Conservation (phyloP, 2,113 vertebrate genomes). For the Cettia cetti region DNA sequence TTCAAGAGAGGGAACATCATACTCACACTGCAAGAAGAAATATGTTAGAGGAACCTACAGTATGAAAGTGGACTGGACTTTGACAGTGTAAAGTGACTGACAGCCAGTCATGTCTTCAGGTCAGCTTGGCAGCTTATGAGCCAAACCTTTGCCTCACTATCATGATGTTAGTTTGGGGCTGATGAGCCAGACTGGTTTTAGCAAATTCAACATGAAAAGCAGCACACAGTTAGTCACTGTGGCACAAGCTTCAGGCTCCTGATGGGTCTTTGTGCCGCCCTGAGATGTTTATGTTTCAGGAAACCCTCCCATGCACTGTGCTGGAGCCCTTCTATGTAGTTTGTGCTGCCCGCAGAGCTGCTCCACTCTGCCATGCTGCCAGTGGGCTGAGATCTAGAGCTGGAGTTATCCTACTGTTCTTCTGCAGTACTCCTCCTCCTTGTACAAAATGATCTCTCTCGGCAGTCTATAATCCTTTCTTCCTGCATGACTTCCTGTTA, state of each 20-base stretch:
- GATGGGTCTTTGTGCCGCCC: not conserved
- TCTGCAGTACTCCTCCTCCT: not conserved
- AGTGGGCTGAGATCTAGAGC: not conserved
- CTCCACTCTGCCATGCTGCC: accelerated
- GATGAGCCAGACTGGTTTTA: not conserved
- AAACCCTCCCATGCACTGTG: accelerated
- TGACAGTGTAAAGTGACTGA: not conserved
- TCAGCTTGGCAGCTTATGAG: not conserved
- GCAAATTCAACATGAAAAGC: not conserved
- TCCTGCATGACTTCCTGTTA: not conserved
- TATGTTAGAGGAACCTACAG: too few relatives aligned
- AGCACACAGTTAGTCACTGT: not conserved
- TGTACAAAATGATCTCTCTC: not conserved
- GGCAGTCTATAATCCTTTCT: not conserved
- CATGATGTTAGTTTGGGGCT: not conserved
- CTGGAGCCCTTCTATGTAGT: too few relatives aligned
- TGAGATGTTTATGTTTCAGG: not conserved
- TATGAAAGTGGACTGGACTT: not conserved
- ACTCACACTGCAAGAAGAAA: not conserved
- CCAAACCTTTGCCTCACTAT: not conserved
- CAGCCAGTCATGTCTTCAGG: not conserved
- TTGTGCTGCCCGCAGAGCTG: not conserved
- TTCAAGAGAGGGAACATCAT: not conserved
- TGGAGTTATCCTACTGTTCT: not conserved
- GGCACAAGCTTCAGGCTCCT: not conserved